Conservation (phyloP, 2,113 vertebrate species). For the Motacilla tschutschensis region DNA sequence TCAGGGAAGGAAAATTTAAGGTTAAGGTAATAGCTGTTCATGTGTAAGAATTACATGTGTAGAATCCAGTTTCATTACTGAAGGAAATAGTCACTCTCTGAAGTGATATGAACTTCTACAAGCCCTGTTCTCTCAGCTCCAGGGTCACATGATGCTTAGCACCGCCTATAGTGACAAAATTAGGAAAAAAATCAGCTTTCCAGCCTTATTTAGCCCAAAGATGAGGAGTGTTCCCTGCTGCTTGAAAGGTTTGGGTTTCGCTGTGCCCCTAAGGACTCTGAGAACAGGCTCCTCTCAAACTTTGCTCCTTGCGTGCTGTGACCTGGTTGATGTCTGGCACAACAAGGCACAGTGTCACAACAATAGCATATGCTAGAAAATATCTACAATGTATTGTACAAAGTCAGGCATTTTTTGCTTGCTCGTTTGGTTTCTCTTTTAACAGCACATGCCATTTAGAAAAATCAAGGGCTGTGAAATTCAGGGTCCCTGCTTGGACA, state of each 20-base stretch:
- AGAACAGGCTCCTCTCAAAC: background rate
- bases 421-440: conserved; percentile 16
- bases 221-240: background rate
- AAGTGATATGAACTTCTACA: background rate
- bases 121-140: background rate
- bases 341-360: conserved; percentile 2
- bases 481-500: conserved; percentile 4
- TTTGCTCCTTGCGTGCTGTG: background rate
- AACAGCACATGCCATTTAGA: conserved; percentile 20
- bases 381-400: background rate
- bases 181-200: background rate
- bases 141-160: background rate
- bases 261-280: accelerated
- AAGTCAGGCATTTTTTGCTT: conserved; percentile 11
- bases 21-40: background rate
- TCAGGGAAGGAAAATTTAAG: background rate
- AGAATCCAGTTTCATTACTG: background rate
- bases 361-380: conserved; percentile 15
- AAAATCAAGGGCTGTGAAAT: conserved; percentile 21
- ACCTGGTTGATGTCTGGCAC: conserved; percentile 32
- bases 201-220: background rate
- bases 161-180: background rate
- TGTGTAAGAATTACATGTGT: background rate
- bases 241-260: background rate
- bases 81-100: background rate